Conservation (phyloP, 2,888 invertebrate species). For the Congeria kusceri region DNA sequence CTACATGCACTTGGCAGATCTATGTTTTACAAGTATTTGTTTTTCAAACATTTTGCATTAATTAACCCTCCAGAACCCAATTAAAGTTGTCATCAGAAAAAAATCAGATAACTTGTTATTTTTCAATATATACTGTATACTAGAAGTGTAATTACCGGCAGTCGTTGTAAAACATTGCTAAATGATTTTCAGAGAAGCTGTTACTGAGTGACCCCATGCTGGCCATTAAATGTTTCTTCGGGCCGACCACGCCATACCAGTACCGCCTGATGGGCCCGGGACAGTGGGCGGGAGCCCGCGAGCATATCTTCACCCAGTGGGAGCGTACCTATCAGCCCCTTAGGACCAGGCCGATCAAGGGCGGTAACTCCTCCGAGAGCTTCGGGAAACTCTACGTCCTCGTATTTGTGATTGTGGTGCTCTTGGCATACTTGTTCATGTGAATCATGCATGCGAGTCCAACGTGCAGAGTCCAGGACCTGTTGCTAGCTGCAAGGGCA, state of each 20-base stretch:
- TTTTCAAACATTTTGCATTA: too few species aligned
- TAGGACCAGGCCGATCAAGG: neutral
- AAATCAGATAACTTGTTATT: too few species aligned
- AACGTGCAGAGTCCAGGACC: too few species aligned
- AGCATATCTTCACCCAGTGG: constrained; percentile 84
- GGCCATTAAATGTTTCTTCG: constrained; percentile 79
- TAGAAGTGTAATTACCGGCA: too few species aligned
- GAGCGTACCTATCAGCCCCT: constrained; percentile 72
- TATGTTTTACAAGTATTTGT: too few species aligned
- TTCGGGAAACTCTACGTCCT: neutral
- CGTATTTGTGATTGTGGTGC: neutral
- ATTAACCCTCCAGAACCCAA: too few species aligned
- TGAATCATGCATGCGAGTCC: too few species aligned
- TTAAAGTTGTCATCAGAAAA: too few species aligned
- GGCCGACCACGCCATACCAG: constrained; percentile 84
- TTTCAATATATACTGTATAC: too few species aligned
- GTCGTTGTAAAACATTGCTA: too few species aligned
- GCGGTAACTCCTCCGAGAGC: neutral
- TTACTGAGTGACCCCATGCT: constrained; percentile 75
- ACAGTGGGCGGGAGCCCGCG: constrained; percentile 85
- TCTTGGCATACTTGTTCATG: neutral
- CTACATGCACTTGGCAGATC: too few species aligned
- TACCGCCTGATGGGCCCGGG: constrained; percentile 85
- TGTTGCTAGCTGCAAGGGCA: too few species aligned
- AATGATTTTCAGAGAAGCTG: constrained; percentile 70